Conservation (phyloP, 2,797 vertebrate species). For the Chiroxiphia lanceolata region DNA sequence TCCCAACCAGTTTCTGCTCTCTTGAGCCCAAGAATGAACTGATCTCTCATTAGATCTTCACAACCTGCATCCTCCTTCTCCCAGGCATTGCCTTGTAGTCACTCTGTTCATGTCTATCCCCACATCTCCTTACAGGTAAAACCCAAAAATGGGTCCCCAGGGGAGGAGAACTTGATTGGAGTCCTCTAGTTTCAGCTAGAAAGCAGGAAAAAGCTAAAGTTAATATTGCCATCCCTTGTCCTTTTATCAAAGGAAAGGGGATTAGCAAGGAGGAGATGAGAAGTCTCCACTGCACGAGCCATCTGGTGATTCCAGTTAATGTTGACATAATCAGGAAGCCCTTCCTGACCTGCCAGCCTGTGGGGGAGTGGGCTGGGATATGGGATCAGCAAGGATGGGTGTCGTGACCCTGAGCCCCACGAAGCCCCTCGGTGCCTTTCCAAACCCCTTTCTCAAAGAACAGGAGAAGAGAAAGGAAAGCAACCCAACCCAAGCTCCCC, state of each 20-base stretch:
- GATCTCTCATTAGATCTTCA: not conserved
- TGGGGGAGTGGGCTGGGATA: not conserved
- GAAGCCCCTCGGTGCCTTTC: not conserved
- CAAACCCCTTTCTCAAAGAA: not conserved
- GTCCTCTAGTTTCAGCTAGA: not conserved
- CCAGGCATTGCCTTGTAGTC: not conserved
- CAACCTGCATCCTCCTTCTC: not conserved
- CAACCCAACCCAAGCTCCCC: not conserved
- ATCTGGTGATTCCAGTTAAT: not conserved
- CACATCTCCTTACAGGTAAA: not conserved
- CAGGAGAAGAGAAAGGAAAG: not conserved
- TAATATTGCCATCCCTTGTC: not conserved
- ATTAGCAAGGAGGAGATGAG: not conserved
- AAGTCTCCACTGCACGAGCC: not conserved
- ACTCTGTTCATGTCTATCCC: not conserved
- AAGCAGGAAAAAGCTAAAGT: not conserved
- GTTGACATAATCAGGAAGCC: not conserved
- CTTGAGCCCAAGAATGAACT: not conserved
- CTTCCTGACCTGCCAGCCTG: not conserved
- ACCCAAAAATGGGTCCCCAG: not conserved
- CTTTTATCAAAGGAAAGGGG: not conserved
- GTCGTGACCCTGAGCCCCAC: not conserved
- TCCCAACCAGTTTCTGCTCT: not conserved
- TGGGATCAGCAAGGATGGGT: not conserved
- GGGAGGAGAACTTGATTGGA: not conserved